Evolutionary conservation across 2,797 vertebrate species (phyloP).

Genomic region (Sebastes vulpes): DNA sequence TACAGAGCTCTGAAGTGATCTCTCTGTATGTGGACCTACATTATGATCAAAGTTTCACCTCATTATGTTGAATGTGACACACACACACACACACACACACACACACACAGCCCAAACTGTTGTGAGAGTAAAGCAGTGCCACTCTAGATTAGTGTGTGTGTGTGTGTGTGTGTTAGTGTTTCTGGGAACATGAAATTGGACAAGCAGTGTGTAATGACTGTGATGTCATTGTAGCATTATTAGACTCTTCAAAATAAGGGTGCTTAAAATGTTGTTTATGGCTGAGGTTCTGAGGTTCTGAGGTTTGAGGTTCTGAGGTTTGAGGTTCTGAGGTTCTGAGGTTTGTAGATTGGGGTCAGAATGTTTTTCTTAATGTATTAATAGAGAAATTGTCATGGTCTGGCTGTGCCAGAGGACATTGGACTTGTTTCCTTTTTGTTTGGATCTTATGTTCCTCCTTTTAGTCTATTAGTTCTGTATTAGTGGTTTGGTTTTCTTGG

Average conservation of each 20-base stretch:
- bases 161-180: not conserved
- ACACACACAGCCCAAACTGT: not conserved
- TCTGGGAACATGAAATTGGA: not conserved
- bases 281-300: not conserved
- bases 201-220: not conserved
- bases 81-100: not conserved
- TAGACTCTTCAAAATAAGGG: not conserved
- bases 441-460: too few relatives aligned
- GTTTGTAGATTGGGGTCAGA: not conserved
- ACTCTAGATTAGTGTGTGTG: not conserved
- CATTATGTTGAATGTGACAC: not conserved
- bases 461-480: too few relatives aligned
- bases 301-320: not conserved
- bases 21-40: too few relatives aligned
- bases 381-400: too few relatives aligned
- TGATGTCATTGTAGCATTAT: not conserved
- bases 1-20: too few relatives aligned
- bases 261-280: too few relatives aligned
- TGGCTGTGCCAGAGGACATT: too few relatives aligned
- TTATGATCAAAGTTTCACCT: slow-evolving; percentile 1
- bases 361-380: not conserved
- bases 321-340: too few relatives aligned
- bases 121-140: not conserved
- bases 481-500: too few relatives aligned
- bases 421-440: too few relatives aligned